Evolutionary conservation across 1,140 invertebrate species (phyloP), one percentile per base, ranked within the genome.

Genomic region (Asbolus verrucosus): DNA sequence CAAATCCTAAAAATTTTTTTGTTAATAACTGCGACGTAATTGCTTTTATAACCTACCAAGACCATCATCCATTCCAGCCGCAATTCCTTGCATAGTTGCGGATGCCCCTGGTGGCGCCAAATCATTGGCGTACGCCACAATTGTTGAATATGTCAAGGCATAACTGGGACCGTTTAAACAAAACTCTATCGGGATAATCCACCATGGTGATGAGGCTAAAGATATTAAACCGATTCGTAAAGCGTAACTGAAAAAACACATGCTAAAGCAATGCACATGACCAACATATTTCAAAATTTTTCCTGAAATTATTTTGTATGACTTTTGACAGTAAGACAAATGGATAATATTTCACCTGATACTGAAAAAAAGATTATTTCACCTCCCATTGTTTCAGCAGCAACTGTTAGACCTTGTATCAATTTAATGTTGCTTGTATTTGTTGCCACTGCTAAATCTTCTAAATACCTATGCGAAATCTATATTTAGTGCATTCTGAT

Each of bases 11-110:
- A 27, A 27, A 41, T 54, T 70, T 15, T 15, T 63, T 6, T 24
- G 13, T 50, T 13, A 60, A 41, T 54, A n/a, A n/a, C n/a, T n/a
- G n/a, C n/a, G n/a, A n/a, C 5, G 5, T n/a, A n/a, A n/a, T n/a
- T n/a, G n/a, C n/a, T n/a, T n/a, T n/a, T n/a, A 27, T 60, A 14
- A 75, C 81, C 82, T 79, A 91, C 91, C 92, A 13, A 93, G 82
- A 0, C 91, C 91, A 72, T 93, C 91, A 74, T 93, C 91, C 87
- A 92, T 89, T 13, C 91, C 91, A n/a, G 91, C 91, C 21, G 92
- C 89, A 31, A 94, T 85, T 0, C 92, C 92, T 79, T 94, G 92
- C 11, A 93, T 88, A 0, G 92, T 93, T 1, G 91, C 91, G 2
- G 90, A 91, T n/a, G 92, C 88, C 0, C 92, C 92, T 0, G 88